A percentile compares a stretch with the other conserved stretches of the same genome.
phyloP scores from a whole-genome alignment of 2,888 invertebrate species.

The Acrocera orbiculus region DNA sequence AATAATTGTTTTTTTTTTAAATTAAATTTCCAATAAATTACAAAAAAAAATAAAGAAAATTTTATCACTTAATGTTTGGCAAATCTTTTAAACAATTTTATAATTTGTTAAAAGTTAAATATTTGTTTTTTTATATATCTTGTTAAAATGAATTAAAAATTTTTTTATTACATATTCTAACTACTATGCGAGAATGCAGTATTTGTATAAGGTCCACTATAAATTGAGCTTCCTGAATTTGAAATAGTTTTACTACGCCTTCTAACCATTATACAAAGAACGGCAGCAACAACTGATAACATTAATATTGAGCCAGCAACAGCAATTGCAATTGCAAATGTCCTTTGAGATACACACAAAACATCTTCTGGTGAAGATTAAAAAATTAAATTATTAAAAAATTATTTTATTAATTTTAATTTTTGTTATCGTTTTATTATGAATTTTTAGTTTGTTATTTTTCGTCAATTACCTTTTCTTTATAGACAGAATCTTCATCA shows the following conservation, averaged over 20 bases:
- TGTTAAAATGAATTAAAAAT: too few relatives aligned
- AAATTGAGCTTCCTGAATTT: slow-evolving; percentile 74
- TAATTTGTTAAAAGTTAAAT: too few relatives aligned
- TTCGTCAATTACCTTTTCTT: slow-evolving; percentile 48
- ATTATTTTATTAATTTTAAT: not conserved
- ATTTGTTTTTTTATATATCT: too few relatives aligned
- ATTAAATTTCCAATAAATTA: too few relatives aligned
- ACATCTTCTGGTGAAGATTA: slow-evolving; percentile 61
- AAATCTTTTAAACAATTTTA: too few relatives aligned
- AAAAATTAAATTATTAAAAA: slow-evolving; percentile 1
- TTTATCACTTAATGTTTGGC: too few relatives aligned
- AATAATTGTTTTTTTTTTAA: too few relatives aligned
- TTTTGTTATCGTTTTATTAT: too few relatives aligned
- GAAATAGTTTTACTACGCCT: slow-evolving; percentile 62
- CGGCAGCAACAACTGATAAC: slow-evolving; percentile 74
- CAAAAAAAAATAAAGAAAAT: too few relatives aligned
- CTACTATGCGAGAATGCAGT: slow-evolving; percentile 84
- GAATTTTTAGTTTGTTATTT: too few relatives aligned
- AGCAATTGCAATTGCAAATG: slow-evolving; percentile 82
- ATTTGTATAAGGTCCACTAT: slow-evolving; percentile 87
- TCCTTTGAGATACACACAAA: slow-evolving; percentile 77
- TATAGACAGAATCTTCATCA: slow-evolving; percentile 53
- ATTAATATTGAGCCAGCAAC: slow-evolving; percentile 76
- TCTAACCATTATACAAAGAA: slow-evolving; percentile 66
- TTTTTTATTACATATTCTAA: slow-evolving; percentile 31